Percentiles rank a stretch among this genome's conserved stretches.
phyloP scores from a whole-genome alignment of 1,140 invertebrate genomes.

The Cydia fagiglandana region DNA sequence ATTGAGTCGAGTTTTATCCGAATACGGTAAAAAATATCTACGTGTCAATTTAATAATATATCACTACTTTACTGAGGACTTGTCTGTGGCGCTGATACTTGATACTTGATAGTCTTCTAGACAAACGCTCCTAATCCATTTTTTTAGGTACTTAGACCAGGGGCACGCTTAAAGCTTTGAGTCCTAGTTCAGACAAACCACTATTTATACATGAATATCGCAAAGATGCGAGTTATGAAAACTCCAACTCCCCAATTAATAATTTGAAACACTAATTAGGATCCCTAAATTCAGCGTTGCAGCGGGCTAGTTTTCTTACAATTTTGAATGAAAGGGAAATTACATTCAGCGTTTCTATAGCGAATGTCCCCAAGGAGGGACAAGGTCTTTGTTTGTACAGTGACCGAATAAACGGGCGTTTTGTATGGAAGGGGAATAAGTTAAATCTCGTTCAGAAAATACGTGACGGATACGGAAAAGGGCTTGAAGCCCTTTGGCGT shows the following conservation, averaged over 20 bases:
- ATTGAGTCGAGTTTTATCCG: not conserved
- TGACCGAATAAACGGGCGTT: constrained; percentile 14
- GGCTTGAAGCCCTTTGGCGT: not conserved
- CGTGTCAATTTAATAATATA: not conserved
- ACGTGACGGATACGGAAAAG: not conserved
- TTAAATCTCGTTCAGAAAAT: not conserved
- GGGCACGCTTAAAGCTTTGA: too few species aligned
- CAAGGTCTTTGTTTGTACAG: constrained; percentile 23
- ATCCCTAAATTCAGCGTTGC: not conserved
- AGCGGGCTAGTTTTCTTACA: constrained; percentile 27
- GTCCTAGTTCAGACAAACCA: too few species aligned
- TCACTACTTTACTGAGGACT: too few species aligned
- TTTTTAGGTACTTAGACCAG: too few species aligned
- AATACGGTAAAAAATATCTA: not conserved
- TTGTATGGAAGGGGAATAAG: constrained; percentile 3
- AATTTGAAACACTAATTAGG: not conserved
- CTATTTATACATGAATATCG: too few species aligned
- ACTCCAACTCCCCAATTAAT: not conserved
- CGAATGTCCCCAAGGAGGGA: constrained; percentile 27
- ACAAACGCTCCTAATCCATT: too few species aligned
- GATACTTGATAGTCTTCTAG: too few species aligned
- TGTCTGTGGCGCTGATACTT: too few species aligned
- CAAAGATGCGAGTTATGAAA: too few species aligned
- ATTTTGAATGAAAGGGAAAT: constrained; percentile 25
- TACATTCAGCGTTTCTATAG: constrained; percentile 19